Evolutionary conservation across 2,113 vertebrate genomes (phyloP), one percentile per base, ranked within the genome.

Genomic region (Eidolon helvum): DNA sequence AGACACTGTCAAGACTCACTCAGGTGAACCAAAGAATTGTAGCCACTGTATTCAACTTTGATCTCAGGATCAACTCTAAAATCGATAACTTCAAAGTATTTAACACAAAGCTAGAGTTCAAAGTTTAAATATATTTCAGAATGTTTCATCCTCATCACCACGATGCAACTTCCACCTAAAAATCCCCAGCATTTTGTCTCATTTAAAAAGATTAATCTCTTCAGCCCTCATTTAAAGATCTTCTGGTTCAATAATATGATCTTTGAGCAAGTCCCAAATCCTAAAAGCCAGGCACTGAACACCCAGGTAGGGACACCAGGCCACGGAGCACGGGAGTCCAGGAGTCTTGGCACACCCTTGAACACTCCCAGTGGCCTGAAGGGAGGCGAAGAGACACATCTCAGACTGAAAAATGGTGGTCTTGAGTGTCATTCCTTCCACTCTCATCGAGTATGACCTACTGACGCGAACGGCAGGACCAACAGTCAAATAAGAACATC

Each of bases 121-220:
- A 61, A 63, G 50, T 74, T 90, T 33, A 79, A 90, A 79, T 84
- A 50, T 22, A 53, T 61, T 79, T 40, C 15, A 86, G 38, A 63
- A 48, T 12, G 11, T 84, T 57, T 68, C 53, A 68, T 53, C 8
- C 11, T 84, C 45, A 71, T 33, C 30, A 65, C 55, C 21, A 65
- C 33, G 9, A 15, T 15, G 22, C 11, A 87, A 69, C 4, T 86
- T 68, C 38, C 45, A 88, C 15, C 86, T n/a, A 78, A 93, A 97
- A 91, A 43, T 82, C 63, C 5, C 94, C 59, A 45, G 50, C 12
- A 35, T 35, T 48, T 72, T 74, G 79, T 94, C 21, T 18, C 57
- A 80, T 45, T 83, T 93, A 61, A 91, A 97, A 89, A 68, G 5
- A 87, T 82, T 53, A 61, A 83, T 87, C 48, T 21, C 9, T 69